These are phyloP conservation scores for Ceratina calcarata DNA, from an alignment of 1,140 invertebrate genomes.

Conservation along the genomic window DNA sequence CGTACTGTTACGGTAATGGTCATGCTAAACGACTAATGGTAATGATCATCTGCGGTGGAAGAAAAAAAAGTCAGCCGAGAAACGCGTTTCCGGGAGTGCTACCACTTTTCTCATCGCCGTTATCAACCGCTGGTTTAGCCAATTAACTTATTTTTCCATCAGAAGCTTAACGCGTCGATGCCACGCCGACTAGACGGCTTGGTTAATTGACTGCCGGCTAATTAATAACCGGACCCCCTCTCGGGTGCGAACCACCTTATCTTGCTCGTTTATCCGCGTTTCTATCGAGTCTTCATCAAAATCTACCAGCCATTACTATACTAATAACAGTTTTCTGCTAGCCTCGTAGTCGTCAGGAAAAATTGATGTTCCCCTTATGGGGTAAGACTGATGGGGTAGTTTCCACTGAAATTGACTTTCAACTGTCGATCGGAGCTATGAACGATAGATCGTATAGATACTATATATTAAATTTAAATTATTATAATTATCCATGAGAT, in stretches of 20 bases:
- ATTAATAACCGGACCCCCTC: slow-evolving; percentile 50
- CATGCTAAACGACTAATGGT: neutral
- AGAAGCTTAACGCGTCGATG: slow-evolving; percentile 9
- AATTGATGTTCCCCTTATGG: neutral
- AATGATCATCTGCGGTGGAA: neutral
- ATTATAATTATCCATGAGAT: no score
- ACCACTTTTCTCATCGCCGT: slow-evolving; percentile 22
- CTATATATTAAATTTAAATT: no score
- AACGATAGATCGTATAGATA: no score
- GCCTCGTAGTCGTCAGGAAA: neutral
- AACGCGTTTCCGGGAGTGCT: slow-evolving; percentile 6
- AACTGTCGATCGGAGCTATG: no score
- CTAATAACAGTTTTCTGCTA: slow-evolving; percentile 34
- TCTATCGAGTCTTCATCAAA: slow-evolving; percentile 49
- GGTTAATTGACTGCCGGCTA: slow-evolving; percentile 59
- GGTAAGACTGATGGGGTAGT: neutral
- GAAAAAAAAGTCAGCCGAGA: neutral
- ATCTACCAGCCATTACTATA: slow-evolving; percentile 50
- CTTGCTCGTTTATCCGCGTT: slow-evolving; percentile 40
- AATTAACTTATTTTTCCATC: slow-evolving; percentile 69
- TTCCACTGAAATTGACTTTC: neutral
- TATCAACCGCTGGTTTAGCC: slow-evolving; percentile 61
- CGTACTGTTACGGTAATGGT: slow-evolving; percentile 2
- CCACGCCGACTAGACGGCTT: slow-evolving; percentile 4
- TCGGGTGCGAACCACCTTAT: slow-evolving; percentile 22